Evolutionary conservation across 2,797 vertebrate species (phyloP), one percentile per base, ranked within the genome.

Genomic region (Enteromius mattozi): DNA sequence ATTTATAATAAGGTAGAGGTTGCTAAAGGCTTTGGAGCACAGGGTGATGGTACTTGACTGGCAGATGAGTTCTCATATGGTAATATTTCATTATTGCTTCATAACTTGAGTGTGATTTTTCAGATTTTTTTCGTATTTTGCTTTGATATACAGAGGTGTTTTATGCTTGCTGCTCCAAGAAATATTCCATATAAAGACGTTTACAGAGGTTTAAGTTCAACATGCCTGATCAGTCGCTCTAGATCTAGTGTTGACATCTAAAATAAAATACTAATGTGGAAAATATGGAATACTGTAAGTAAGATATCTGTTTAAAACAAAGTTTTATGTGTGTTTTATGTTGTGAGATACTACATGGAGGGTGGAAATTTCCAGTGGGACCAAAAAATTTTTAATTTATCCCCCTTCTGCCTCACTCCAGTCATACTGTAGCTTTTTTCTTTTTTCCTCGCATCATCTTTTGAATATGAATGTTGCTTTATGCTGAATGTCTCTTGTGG

Each of bases 381-480:
- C 61, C 82, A 77, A 83, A 69, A 81, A 13, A 1, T 1, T n/a
- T 65, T 54, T 14, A 40, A 12, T 27, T 35, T 45, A 27, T 54
- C 10, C 27, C 21, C 14, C 6, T 24, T 82, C 56, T 27, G 45
- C 13, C 30, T 65, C 59, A 49, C 16, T 61, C n/a, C 51, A 21
- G 59, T 80, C 17, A 30, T 59, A 2, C 24, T 66, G 59, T 79
- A 35, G 82, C 49, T 54, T 54, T 16, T 74, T 40, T n/a, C 6
- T 2, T 13, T 19, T 83, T 61, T 30, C 27, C 6, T 24, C 27
- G 4, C 45, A 51, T 72, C 61, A 37, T 59, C 14, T 66, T 56
- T 82, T 19, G 19, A 86, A 63, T 35, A 49, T 30, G 19, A 78
- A 42, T 47, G 80, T 78, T 86, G 37, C 37, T 80, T 72, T 63